Conservation (phyloP, 2,113 vertebrate species). For the Microtus pennsylvanicus region DNA sequence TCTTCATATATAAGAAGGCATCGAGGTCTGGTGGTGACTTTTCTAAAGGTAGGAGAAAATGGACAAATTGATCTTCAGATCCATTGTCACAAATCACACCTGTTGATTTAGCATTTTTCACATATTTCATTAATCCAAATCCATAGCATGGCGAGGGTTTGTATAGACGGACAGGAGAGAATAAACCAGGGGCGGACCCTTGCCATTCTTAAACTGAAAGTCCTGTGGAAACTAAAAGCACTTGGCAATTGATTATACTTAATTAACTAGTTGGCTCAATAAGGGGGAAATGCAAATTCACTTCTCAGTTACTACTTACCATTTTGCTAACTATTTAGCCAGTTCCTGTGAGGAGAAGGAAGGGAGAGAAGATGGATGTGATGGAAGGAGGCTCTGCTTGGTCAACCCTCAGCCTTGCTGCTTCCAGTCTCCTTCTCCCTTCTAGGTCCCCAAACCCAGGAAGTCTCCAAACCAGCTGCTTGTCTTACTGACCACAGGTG, state of each 20-base stretch:
- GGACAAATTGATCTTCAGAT: neutral
- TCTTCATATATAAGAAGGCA: neutral
- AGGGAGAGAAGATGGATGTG: neutral
- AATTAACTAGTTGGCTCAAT: slow-evolving; percentile 4
- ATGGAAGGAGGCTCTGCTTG: neutral
- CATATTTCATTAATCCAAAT: neutral
- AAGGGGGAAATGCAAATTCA: neutral
- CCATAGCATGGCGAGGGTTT: neutral
- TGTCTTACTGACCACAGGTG: neutral
- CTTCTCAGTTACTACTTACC: neutral
- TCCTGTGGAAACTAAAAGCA: neutral
- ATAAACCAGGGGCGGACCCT: neutral
- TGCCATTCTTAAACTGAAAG: neutral
- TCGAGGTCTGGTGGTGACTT: neutral
- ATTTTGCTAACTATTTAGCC: neutral
- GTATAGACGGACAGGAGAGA: neutral
- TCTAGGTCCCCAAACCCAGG: neutral
- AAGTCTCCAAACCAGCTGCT: neutral
- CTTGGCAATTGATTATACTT: neutral
- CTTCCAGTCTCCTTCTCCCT: neutral
- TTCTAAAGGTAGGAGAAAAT: neutral
- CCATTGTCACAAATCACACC: neutral
- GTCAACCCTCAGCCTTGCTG: neutral
- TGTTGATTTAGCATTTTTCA: neutral
- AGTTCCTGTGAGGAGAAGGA: neutral